phyloP scores from a whole-genome alignment of 2,888 invertebrate species.

The Seladonia tumulorum region DNA sequence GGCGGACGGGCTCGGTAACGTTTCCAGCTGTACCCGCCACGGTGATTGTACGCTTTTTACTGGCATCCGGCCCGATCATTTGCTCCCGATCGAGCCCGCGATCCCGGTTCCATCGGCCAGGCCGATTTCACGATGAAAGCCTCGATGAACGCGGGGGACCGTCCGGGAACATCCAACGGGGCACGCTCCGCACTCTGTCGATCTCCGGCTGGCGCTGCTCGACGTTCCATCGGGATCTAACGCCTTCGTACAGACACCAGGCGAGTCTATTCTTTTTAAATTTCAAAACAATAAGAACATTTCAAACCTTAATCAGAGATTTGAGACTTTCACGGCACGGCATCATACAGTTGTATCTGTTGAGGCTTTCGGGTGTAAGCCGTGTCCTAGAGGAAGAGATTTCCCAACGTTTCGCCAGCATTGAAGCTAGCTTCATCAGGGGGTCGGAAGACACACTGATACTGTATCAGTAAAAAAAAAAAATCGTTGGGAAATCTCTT shows the following conservation, averaged over 20 bases:
- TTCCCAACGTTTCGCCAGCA: too few species aligned
- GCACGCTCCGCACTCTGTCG: background rate
- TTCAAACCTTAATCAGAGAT: too few species aligned
- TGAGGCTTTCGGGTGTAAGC: too few species aligned
- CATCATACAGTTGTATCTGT: too few species aligned
- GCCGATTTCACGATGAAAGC: background rate
- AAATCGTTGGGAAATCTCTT: too few species aligned
- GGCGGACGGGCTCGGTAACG: slow-evolving; percentile 26
- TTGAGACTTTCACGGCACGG: too few species aligned
- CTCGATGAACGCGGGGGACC: background rate
- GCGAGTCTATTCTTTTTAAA: background rate
- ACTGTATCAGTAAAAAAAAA: too few species aligned
- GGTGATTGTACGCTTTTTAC: slow-evolving; percentile 31
- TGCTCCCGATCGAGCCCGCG: background rate
- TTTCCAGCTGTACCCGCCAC: slow-evolving; percentile 23
- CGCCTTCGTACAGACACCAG: background rate
- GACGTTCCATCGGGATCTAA: background rate
- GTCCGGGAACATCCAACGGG: background rate
- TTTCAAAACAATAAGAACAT: too few species aligned
- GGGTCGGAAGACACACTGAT: too few species aligned
- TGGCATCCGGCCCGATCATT: background rate
- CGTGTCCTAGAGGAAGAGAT: too few species aligned
- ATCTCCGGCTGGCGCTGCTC: too few species aligned
- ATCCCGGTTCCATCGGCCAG: background rate
- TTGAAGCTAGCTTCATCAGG: too few species aligned